Conservation (phyloP, 2,113 vertebrate species). For the Scolopax mira region DNA sequence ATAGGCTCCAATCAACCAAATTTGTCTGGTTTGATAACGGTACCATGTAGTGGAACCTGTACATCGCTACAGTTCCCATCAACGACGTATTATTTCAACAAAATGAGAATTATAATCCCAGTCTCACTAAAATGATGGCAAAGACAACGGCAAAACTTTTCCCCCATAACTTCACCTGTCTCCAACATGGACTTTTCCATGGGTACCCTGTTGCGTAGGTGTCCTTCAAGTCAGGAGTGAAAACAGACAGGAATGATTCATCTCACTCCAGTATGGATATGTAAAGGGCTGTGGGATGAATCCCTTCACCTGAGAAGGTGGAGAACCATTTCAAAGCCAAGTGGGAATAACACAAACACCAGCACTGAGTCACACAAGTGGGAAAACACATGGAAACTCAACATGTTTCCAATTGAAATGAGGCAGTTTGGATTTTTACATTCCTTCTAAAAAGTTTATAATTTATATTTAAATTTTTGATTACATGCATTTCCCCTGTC, state of each 20-base stretch:
- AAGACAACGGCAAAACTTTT: not conserved
- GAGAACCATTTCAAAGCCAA: not conserved
- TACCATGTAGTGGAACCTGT: not conserved
- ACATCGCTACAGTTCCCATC: not conserved
- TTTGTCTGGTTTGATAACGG: not conserved
- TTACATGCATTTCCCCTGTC: not conserved
- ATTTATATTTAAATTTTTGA: not conserved
- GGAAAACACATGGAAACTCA: not conserved
- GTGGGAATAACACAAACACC: constrained; percentile 15
- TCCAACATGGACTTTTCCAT: not conserved
- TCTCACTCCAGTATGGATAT: not conserved
- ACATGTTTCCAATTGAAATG: not conserved
- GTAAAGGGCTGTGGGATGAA: constrained; percentile 7
- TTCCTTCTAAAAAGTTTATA: not conserved
- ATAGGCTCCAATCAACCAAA: not conserved
- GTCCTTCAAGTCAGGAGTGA: not conserved
- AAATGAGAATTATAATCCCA: not conserved
- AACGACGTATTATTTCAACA: not conserved
- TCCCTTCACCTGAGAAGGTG: constrained; percentile 49
- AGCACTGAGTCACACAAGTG: not conserved
- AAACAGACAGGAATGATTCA: constrained; percentile 40
- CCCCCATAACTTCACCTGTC: not conserved
- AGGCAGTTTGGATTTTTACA: not conserved
- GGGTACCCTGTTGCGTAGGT: not conserved
- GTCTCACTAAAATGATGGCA: not conserved